Percentiles rank a stretch among this genome's conserved stretches.
These are phyloP conservation scores for Solenopsis invicta DNA, from an alignment of 1,140 invertebrate genomes.

Conservation along the genomic window DNA sequence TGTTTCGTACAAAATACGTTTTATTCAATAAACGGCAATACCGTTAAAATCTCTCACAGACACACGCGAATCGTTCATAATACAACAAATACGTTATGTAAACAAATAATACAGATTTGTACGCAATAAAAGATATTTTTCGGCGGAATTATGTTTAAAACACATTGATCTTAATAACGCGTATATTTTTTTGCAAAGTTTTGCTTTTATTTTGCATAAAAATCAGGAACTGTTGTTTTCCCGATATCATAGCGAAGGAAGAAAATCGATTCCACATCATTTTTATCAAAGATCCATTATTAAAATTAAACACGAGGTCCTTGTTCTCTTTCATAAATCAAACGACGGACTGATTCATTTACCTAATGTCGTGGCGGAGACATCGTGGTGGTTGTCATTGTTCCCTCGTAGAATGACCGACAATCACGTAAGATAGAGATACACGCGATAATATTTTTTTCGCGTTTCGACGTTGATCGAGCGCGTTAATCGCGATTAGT, in stretches of 20 bases:
- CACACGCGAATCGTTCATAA: constrained; percentile 39
- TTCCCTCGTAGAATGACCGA: background rate
- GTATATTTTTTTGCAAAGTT: background rate
- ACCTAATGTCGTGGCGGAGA: background rate
- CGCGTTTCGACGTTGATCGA: constrained; percentile 13
- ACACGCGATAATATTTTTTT: constrained; percentile 20
- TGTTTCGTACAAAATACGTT: constrained; percentile 50
- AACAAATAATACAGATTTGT: background rate
- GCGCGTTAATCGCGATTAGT: constrained; percentile 39
- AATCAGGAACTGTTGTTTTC: background rate
- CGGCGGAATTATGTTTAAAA: background rate
- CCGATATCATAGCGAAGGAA: background rate
- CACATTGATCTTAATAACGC: background rate
- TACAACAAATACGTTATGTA: background rate
- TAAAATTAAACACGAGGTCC: background rate
- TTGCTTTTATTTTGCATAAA: background rate
- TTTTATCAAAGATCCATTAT: background rate
- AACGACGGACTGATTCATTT: background rate
- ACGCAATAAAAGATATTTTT: background rate
- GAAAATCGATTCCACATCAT: background rate
- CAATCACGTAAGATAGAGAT: background rate
- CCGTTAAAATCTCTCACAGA: constrained; percentile 20
- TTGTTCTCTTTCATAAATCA: background rate
- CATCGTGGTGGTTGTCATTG: background rate
- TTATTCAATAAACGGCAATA: constrained; percentile 43